A percentile compares a stretch with the other conserved stretches of the same genome.
Evolutionary conservation across 2,113 vertebrate genomes (phyloP).

Genomic region (Sorex araneus): DNA sequence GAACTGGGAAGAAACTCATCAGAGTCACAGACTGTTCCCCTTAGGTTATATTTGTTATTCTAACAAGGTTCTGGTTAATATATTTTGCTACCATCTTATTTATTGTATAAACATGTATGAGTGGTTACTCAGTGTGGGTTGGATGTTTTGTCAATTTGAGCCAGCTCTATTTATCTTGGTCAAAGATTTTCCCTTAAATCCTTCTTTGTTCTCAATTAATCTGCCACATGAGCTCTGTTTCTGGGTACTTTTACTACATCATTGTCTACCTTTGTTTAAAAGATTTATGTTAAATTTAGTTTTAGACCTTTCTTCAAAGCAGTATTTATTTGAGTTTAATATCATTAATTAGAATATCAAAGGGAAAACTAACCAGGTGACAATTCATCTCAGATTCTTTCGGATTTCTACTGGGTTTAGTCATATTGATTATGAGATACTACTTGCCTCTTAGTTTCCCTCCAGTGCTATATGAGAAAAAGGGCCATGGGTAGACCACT

Average conservation of each 20-base stretch:
- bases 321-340: neutral
- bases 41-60: constrained; percentile 25
- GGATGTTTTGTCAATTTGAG: constrained; percentile 12
- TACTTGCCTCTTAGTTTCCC: neutral
- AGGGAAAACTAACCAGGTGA: neutral
- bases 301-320: neutral
- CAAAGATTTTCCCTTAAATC: constrained; percentile 6
- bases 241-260: neutral
- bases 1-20: neutral
- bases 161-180: constrained; percentile 41
- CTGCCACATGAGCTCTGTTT: neutral
- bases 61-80: neutral
- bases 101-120: neutral
- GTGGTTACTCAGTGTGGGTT: neutral
- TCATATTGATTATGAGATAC: neutral
- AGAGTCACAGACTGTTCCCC: constrained; percentile 26
- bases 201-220: neutral
- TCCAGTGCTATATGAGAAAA: neutral
- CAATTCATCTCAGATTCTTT: neutral
- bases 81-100: constrained; percentile 22
- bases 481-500: too few relatives aligned
- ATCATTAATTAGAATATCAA: neutral
- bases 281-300: neutral
- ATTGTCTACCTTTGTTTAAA: constrained; percentile 11
- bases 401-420: neutral